Conservation (phyloP, 2,113 vertebrate genomes). For the Bubalus kerabau region DNA sequence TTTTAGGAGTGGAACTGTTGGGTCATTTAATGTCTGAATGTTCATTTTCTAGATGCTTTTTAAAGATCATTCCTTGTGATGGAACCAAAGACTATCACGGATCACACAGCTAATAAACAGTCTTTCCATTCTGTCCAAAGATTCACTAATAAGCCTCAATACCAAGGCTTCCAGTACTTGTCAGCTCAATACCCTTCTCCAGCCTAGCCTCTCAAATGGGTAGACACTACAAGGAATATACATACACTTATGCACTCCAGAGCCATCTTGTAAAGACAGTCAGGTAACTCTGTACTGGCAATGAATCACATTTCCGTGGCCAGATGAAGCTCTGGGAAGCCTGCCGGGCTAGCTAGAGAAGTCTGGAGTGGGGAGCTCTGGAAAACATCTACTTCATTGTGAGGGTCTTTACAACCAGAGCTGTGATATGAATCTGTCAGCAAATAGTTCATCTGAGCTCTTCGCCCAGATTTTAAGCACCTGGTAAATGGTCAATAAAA, state of each 20-base stretch:
- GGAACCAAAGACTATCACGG: background rate
- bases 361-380: background rate
- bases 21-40: background rate
- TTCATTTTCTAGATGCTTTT: background rate
- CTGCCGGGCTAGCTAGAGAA: background rate
- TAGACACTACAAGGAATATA: background rate
- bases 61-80: background rate
- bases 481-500: background rate
- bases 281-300: background rate
- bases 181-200: background rate
- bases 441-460: background rate
- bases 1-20: background rate
- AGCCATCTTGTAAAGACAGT: background rate
- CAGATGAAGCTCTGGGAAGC: background rate
- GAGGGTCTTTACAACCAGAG: background rate
- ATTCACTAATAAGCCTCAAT: background rate
- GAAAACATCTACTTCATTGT: background rate
- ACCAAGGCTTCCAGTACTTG: background rate
- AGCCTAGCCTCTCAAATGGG: background rate
- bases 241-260: background rate
- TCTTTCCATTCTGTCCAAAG: background rate
- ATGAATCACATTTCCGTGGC: background rate
- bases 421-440: background rate
- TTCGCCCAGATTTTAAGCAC: background rate
- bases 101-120: background rate